phyloP scores from a whole-genome alignment of 2,113 vertebrate species.

The Alethe castanea region DNA sequence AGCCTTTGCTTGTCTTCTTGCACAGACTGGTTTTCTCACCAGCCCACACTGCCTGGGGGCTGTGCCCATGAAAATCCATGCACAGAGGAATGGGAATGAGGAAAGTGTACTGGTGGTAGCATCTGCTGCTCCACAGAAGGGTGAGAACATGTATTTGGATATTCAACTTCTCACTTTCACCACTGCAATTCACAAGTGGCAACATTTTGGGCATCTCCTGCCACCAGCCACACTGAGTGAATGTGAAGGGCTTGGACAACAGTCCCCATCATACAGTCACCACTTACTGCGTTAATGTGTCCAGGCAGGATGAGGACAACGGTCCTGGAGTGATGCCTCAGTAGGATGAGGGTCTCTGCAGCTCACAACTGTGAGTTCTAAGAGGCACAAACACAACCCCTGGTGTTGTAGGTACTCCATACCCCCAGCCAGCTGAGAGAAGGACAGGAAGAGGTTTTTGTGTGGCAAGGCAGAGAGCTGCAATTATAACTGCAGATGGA shows the following conservation, averaged over 20 bases:
- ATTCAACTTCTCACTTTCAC: not conserved
- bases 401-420: not conserved
- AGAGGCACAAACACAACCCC: not conserved
- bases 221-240: not conserved
- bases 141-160: rapidly evolving
- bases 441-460: not conserved
- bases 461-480: rapidly evolving
- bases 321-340: not conserved
- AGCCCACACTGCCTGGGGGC: rapidly evolving
- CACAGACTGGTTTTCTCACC: not conserved
- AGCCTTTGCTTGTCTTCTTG: not conserved
- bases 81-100: rapidly evolving
- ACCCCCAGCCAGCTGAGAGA: not conserved
- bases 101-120: rapidly evolving
- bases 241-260: not conserved
- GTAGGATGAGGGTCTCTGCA: not conserved
- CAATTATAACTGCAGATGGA: not conserved
- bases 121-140: rapidly evolving
- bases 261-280: not conserved
- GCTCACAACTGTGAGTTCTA: not conserved
- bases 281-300: rapidly evolving
- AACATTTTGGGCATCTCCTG: rapidly evolving
- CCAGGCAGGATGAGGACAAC: not conserved
- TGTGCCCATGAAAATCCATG: not conserved
- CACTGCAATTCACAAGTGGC: not conserved